Conservation (phyloP, 2,888 invertebrate species). For the Eremobia ochroleuca region DNA sequence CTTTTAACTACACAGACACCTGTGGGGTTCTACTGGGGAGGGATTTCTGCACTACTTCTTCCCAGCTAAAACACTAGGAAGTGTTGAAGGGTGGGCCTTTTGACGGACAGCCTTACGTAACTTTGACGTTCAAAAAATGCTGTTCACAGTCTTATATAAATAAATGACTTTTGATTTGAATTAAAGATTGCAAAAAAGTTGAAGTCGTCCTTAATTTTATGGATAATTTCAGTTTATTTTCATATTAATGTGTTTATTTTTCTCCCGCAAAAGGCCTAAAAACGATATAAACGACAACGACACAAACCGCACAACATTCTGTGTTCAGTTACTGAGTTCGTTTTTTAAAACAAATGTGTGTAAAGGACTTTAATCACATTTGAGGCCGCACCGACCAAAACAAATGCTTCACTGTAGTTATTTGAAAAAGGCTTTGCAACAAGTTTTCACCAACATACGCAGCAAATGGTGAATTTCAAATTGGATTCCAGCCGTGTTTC, state of each 20-base stretch:
- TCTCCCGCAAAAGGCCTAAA: neutral
- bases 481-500: neutral
- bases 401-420: neutral
- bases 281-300: too few relatives aligned
- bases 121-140: neutral
- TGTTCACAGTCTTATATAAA: neutral
- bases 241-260: neutral
- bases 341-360: neutral
- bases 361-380: conserved; percentile 8
- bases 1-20: neutral
- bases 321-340: neutral
- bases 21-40: neutral
- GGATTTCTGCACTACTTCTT: neutral
- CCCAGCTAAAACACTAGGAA: neutral
- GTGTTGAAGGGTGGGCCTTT: neutral
- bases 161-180: neutral
- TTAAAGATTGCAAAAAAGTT: neutral
- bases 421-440: conserved; percentile 19
- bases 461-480: neutral
- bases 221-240: neutral
- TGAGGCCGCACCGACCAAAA: neutral
- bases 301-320: neutral
- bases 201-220: neutral
- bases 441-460: neutral
- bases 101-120: neutral